Conservation (phyloP, 1,140 invertebrate species). For the Zaprionus nigranus region DNA sequence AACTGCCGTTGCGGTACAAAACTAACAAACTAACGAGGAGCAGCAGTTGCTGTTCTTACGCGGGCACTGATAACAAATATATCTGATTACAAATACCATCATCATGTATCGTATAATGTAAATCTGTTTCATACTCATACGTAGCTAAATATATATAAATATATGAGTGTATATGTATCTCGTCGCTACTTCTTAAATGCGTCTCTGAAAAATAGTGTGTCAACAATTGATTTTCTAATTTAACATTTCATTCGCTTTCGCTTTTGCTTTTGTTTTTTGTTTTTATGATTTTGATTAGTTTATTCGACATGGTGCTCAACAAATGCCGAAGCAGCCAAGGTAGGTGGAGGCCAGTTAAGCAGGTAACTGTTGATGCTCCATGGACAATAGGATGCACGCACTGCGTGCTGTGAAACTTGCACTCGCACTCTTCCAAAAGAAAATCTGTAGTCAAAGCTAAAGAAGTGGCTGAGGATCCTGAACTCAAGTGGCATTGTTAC, state of each 20-base stretch:
- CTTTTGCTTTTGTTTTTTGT: conserved; percentile 25
- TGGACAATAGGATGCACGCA: conserved; percentile 6
- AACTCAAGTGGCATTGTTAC: conserved; percentile 47
- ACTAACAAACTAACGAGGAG: conserved; percentile 56
- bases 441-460: not conserved
- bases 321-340: conserved; percentile 46
- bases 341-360: conserved; percentile 44
- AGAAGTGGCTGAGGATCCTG: not conserved
- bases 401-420: not conserved
- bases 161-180: conserved; percentile 55
- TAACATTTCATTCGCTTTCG: not conserved
- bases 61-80: conserved; percentile 61
- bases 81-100: conserved; percentile 26
- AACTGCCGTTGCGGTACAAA: conserved; percentile 58
- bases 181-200: conserved; percentile 73
- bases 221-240: conserved; percentile 35
- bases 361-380: conserved; percentile 20
- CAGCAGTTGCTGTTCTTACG: conserved; percentile 15
- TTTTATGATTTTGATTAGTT: conserved; percentile 64
- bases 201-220: conserved; percentile 72
- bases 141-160: conserved; percentile 51
- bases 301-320: conserved; percentile 41
- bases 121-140: conserved; percentile 44
- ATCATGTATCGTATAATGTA: conserved; percentile 32
- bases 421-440: not conserved